A percentile compares a stretch with the other conserved stretches of the same genome.
Evolutionary conservation across 2,888 invertebrate genomes (phyloP).

Genomic region (Nemoura dubitans): DNA sequence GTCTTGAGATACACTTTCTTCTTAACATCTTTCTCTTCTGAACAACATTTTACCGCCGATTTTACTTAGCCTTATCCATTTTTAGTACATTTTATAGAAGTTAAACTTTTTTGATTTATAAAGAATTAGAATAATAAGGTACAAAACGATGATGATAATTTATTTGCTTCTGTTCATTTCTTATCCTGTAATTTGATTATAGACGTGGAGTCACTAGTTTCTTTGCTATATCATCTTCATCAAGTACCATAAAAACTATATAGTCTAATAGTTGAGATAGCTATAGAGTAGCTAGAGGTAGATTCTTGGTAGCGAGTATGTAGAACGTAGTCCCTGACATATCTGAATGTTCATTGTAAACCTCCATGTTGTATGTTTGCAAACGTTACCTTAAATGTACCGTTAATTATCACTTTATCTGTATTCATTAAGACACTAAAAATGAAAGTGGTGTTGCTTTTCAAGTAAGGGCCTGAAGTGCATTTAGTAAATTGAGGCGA

Average conservation of each 20-base stretch:
- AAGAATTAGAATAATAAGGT: neutral
- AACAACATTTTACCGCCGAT: neutral
- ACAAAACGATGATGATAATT: neutral
- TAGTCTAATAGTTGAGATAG: neutral
- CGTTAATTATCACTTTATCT: too few relatives aligned
- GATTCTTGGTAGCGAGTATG: neutral
- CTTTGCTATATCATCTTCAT: neutral
- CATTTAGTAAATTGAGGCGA: too few relatives aligned
- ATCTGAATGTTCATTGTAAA: neutral
- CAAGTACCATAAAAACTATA: neutral
- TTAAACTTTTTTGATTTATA: neutral
- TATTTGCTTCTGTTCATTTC: neutral
- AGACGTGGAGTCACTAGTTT: neutral
- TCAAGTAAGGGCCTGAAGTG: too few relatives aligned
- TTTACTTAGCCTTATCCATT: neutral
- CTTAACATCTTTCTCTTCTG: neutral
- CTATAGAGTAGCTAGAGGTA: neutral
- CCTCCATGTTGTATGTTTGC: neutral
- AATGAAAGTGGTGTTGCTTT: too few relatives aligned
- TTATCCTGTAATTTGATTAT: neutral
- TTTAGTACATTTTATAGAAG: neutral
- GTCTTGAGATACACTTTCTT: too few relatives aligned
- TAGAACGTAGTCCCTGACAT: neutral
- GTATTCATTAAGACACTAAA: too few relatives aligned
- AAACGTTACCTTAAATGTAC: too few relatives aligned